Conservation (phyloP, 2,113 vertebrate genomes). For the Oncorhynchus kisutch region DNA sequence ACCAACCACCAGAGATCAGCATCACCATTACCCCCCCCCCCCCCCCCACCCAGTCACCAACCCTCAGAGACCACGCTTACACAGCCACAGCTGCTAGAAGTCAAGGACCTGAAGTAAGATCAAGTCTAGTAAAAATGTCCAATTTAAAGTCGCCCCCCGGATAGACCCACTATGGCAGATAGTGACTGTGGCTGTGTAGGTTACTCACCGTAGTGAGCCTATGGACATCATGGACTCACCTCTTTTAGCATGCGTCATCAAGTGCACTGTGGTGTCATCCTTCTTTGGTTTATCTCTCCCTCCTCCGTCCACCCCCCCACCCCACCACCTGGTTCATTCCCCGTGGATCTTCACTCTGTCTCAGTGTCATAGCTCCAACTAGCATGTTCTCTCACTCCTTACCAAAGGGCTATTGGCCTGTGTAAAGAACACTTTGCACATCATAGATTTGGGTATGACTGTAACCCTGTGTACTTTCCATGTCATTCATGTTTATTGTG, state of each 20-base stretch:
- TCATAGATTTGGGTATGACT: not conserved
- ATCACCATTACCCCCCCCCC: too few relatives aligned
- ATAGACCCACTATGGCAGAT: too few relatives aligned
- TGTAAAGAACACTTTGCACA: not conserved
- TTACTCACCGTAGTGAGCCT: too few relatives aligned
- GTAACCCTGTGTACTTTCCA: not conserved
- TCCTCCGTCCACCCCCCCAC: not conserved
- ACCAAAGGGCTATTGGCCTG: not conserved
- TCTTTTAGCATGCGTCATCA: not conserved
- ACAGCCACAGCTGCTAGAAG: slow-evolving; percentile 44
- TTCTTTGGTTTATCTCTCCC: not conserved
- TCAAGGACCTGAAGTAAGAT: not conserved
- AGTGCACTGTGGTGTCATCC: too few relatives aligned
- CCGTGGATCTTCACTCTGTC: not conserved
- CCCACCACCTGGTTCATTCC: too few relatives aligned
- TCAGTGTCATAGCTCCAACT: not conserved
- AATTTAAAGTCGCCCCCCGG: too few relatives aligned
- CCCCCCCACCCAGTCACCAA: too few relatives aligned
- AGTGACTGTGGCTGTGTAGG: too few relatives aligned
- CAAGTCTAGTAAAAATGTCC: not conserved
- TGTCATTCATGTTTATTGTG: slow-evolving; percentile 3
- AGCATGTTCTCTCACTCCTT: not conserved
- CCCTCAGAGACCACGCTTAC: slow-evolving; percentile 46
- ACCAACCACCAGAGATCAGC: too few relatives aligned
- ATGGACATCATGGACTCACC: too few relatives aligned